These are phyloP conservation scores for Troglohyphantes excavatus DNA, from an alignment of 2,888 invertebrate species.

Conservation along the genomic window DNA sequence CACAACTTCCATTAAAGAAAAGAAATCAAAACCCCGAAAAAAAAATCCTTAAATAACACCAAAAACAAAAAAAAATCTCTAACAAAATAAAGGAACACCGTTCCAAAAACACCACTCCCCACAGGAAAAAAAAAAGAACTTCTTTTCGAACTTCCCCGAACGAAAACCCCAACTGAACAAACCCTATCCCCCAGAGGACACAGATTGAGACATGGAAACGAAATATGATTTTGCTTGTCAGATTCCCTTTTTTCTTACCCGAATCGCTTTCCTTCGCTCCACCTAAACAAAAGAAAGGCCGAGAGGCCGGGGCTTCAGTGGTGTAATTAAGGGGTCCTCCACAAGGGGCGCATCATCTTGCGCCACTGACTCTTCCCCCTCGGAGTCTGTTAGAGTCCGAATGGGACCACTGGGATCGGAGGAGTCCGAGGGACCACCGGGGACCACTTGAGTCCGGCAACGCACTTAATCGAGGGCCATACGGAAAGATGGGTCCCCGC, in stretches of 20 bases:
- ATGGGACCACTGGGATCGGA: slow-evolving; percentile 59
- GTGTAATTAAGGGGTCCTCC: slow-evolving; percentile 71
- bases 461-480: slow-evolving; percentile 75
- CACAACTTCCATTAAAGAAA: neutral
- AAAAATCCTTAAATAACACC: neutral
- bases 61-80: neutral
- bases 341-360: slow-evolving; percentile 62
- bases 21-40: too few relatives aligned
- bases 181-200: neutral
- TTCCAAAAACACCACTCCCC: neutral
- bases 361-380: slow-evolving; percentile 27
- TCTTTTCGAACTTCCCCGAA: neutral
- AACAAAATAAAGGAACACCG: neutral
- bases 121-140: too few relatives aligned
- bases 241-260: slow-evolving; percentile 36
- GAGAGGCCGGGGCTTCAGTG: slow-evolving; percentile 48
- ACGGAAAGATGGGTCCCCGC: slow-evolving; percentile 73
- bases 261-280: slow-evolving; percentile 9
- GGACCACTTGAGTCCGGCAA: slow-evolving; percentile 77
- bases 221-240: slow-evolving; percentile 79
- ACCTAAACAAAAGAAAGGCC: slow-evolving; percentile 9
- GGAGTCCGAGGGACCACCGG: slow-evolving; percentile 54
- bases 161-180: too few relatives aligned
- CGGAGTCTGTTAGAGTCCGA: slow-evolving; percentile 73
- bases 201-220: slow-evolving; percentile 56